Evolutionary conservation across 2,888 invertebrate species (phyloP), one percentile per base, ranked within the genome.

Genomic region (Aethes cnicana): DNA sequence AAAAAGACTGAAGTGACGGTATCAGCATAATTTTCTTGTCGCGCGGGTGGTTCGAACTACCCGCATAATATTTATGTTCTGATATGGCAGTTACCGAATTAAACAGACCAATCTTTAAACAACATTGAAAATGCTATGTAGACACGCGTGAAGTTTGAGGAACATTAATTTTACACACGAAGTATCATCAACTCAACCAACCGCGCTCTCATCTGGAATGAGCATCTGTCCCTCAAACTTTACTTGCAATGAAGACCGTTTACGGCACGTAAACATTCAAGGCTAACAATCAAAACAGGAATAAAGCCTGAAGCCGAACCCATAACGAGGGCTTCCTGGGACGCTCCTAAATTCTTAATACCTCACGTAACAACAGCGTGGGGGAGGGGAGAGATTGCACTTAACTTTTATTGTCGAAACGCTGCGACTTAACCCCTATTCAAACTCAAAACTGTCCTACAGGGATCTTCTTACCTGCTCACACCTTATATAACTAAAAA

Each of bases 311-410:
- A 61, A 64, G 64, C 61, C 62, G 61, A 74, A 73, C 69, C 72
- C 73, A 72, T 72, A 68, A 66, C 57, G 65, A 62, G 68, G 65
- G 71, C 68, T 68, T 59, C 69, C 21, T 37, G 18, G 68, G 73
- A 71, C 70, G 68, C 71, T 74, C 70, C 84, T 88, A 85, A 88
- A 88, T 88, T 86, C 84, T 85, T 88, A 88, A 88, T 87, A 87
- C 88, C 87, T 83, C 87, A 88, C 88, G 87, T 87, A 86, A 85
- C 85, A 72, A 81, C 77, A 75, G 72, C 83, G 84, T 82, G 79
- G 80, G 77, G 79, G 61, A 23, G 75, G 70, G 77, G 77, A 77
- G 72, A 64, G 58, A 57, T 62, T 75, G 69, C 75, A 82, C 86
- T 87, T 86, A 81, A 83, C 82, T 85, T 87, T 85, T 84, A 84